Conservation (phyloP, 2,888 invertebrate species). For the Machimus atricapillus region DNA sequence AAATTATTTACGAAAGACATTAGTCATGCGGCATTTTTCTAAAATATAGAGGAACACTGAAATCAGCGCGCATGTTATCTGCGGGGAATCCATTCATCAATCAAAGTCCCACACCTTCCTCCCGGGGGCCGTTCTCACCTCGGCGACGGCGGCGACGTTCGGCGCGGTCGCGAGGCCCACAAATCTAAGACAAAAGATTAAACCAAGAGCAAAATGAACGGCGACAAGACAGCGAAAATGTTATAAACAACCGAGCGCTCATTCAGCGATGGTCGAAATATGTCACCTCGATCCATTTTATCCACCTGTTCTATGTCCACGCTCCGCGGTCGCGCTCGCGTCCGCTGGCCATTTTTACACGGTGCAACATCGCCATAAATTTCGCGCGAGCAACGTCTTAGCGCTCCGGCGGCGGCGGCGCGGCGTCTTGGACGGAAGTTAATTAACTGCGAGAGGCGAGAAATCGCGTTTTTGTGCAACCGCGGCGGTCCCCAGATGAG, state of each 20-base stretch:
- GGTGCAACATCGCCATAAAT: background rate
- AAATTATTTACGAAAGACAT: background rate
- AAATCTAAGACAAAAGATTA: slow-evolving; percentile 25
- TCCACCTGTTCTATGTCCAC: background rate
- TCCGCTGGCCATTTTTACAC: background rate
- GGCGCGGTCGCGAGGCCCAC: background rate
- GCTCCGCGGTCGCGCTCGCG: background rate
- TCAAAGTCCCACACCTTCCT: background rate
- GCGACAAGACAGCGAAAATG: background rate
- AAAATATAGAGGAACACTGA: background rate
- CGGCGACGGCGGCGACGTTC: background rate
- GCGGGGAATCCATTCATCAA: background rate
- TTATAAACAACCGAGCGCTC: background rate
- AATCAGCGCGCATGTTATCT: background rate
- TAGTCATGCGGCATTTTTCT: background rate
- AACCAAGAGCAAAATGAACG: background rate
- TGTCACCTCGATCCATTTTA: background rate
- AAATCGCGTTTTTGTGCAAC: background rate
- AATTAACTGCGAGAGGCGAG: background rate
- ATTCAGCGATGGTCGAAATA: background rate
- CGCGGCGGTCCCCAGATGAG: background rate
- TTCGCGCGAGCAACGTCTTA: background rate
- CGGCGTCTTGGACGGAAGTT: background rate
- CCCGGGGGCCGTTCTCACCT: background rate
- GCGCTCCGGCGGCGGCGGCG: background rate